Conservation (phyloP, 2,888 invertebrate genomes). For the Drosophila neotestacea region DNA sequence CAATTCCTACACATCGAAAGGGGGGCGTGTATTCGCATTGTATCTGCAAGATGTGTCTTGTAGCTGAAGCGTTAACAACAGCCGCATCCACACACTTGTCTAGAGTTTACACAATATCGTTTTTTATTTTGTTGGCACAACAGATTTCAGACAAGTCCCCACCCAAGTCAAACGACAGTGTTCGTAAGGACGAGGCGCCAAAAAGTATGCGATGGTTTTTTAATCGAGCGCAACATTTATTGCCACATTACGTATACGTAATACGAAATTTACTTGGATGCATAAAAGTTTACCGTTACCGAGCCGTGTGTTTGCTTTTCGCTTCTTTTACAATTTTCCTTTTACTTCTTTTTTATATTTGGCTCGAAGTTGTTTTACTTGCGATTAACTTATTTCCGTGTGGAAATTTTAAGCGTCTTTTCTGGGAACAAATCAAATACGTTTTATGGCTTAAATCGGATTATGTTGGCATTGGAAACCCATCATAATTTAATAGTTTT, state of each 20-base stretch:
- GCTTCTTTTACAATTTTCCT: slow-evolving; percentile 26
- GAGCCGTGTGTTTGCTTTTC: slow-evolving; percentile 51
- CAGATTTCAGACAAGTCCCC: slow-evolving; percentile 48
- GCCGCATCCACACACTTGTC: slow-evolving; percentile 32
- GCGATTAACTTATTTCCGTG: slow-evolving; percentile 59
- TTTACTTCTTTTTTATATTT: slow-evolving; percentile 13
- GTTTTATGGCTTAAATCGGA: slow-evolving; percentile 22
- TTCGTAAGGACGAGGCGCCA: slow-evolving; percentile 35
- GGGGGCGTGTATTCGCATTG: slow-evolving; percentile 13
- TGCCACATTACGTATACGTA: slow-evolving; percentile 65
- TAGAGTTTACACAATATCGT: slow-evolving; percentile 47
- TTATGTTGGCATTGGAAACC: slow-evolving; percentile 22
- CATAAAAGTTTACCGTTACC: slow-evolving; percentile 42
- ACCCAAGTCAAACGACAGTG: neutral
- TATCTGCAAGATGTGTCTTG: slow-evolving; percentile 48
- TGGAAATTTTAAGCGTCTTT: slow-evolving; percentile 34
- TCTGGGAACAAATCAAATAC: neutral
- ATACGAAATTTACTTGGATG: slow-evolving; percentile 34
- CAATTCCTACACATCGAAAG: neutral
- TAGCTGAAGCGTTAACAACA: slow-evolving; percentile 59
- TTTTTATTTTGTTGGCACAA: slow-evolving; percentile 56
- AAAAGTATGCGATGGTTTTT: slow-evolving; percentile 60
- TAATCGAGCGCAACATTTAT: slow-evolving; percentile 71
- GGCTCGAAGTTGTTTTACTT: slow-evolving; percentile 60
- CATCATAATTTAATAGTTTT: slow-evolving; percentile 8